Evolutionary conservation across 2,888 invertebrate species (phyloP).

Genomic region (Tipula lateralis): DNA sequence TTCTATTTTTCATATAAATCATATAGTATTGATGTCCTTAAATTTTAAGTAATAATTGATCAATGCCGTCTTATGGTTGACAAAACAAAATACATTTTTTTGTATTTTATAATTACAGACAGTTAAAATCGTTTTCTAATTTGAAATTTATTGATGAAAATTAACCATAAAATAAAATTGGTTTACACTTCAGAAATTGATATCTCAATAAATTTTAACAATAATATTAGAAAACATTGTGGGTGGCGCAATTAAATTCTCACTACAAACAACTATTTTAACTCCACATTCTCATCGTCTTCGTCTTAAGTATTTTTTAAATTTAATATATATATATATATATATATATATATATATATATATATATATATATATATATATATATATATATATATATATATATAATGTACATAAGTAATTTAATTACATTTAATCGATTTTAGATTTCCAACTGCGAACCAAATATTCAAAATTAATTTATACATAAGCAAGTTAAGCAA

Average conservation of each 20-base stretch:
- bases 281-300: background rate
- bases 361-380: too few species aligned
- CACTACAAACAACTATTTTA: background rate
- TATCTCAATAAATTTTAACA: background rate
- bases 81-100: background rate
- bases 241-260: background rate
- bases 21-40: background rate
- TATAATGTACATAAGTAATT: background rate
- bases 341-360: too few species aligned
- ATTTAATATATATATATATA: background rate
- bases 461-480: background rate
- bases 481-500: background rate
- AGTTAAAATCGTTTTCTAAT: background rate
- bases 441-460: background rate
- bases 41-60: background rate
- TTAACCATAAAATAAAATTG: background rate
- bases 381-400: too few species aligned
- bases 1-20: background rate
- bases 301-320: background rate
- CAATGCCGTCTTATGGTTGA: background rate
- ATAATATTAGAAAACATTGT: background rate
- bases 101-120: background rate
- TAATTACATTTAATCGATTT: background rate
- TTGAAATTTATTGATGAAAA: background rate
- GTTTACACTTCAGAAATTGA: background rate